Evolutionary conservation across 2,797 vertebrate genomes (phyloP).

Genomic region (Anguilla pacifica): DNA sequence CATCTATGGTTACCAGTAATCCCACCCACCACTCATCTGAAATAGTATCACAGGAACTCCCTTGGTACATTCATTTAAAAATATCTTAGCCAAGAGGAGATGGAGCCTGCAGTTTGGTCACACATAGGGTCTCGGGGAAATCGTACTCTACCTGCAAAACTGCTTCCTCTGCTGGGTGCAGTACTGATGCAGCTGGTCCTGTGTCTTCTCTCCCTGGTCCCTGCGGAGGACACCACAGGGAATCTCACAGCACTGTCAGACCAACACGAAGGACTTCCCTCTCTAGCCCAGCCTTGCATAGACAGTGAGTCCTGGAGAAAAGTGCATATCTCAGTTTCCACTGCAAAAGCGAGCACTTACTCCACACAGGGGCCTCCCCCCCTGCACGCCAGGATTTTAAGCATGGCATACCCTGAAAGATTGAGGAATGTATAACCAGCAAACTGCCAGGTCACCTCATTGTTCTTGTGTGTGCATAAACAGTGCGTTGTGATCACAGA

Average conservation of each 20-base stretch:
- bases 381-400: slow-evolving; percentile 71
- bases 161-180: not conserved
- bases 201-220: not conserved
- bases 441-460: slow-evolving; percentile 65
- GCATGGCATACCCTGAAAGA: slow-evolving; percentile 71
- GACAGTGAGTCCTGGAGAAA: slow-evolving; percentile 43
- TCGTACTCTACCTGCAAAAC: not conserved
- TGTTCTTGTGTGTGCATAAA: slow-evolving; percentile 73
- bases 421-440: slow-evolving; percentile 73
- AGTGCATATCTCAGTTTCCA: slow-evolving; percentile 65
- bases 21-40: too few species aligned
- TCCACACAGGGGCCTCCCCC: slow-evolving; percentile 61
- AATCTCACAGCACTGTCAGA: not conserved
- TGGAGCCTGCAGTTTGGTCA: slow-evolving; percentile 34
- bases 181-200: not conserved
- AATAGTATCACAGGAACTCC: slow-evolving; percentile 22
- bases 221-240: not conserved
- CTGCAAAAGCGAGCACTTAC: slow-evolving; percentile 57
- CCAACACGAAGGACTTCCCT: slow-evolving; percentile 27
- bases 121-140: not conserved
- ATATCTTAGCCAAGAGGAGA: slow-evolving; percentile 28
- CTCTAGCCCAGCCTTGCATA: slow-evolving; percentile 23
- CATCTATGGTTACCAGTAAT: not conserved
- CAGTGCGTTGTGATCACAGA: slow-evolving; percentile 67
- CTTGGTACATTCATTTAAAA: slow-evolving; percentile 13